These are phyloP conservation scores for Neodiprion pinetum DNA, from an alignment of 1,140 invertebrate species.

Conservation along the genomic window DNA sequence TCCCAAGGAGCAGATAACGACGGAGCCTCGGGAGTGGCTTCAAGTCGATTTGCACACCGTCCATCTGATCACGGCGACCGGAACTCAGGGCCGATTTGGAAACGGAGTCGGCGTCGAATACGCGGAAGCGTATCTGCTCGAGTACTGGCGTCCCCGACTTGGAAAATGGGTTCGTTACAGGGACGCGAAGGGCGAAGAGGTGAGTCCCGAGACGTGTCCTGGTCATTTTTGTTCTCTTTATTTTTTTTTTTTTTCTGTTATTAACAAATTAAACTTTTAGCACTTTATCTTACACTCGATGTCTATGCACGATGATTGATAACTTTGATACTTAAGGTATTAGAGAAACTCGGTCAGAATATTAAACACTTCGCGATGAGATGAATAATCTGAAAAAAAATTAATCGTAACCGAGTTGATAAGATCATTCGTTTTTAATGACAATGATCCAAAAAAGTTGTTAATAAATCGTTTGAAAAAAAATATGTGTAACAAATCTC, in stretches of 20 bases:
- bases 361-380: too few species aligned
- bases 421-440: too few species aligned
- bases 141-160: conserved; percentile 77
- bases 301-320: too few species aligned
- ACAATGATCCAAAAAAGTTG: too few species aligned
- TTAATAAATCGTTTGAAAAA: too few species aligned
- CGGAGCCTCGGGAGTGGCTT: conserved; percentile 79
- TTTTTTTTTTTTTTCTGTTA: conserved; percentile 14
- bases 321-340: too few species aligned
- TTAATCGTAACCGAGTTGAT: too few species aligned
- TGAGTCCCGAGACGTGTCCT: conserved; percentile 49
- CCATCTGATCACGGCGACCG: conserved; percentile 80
- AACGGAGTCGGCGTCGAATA: conserved; percentile 85
- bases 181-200: conserved; percentile 74
- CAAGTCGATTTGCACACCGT: conserved; percentile 77
- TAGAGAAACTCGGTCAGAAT: too few species aligned
- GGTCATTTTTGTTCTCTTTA: background rate
- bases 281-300: background rate
- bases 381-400: too few species aligned
- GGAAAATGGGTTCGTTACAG: conserved; percentile 78
- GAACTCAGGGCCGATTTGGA: conserved; percentile 86
- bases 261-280: conserved; percentile 3
- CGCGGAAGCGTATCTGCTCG: conserved; percentile 78
- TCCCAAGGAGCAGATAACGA: conserved; percentile 76
- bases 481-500: too few species aligned